These are phyloP conservation scores for Drosophila pseudotalamancana DNA, from an alignment of 2,888 invertebrate species.

Conservation along the genomic window DNA sequence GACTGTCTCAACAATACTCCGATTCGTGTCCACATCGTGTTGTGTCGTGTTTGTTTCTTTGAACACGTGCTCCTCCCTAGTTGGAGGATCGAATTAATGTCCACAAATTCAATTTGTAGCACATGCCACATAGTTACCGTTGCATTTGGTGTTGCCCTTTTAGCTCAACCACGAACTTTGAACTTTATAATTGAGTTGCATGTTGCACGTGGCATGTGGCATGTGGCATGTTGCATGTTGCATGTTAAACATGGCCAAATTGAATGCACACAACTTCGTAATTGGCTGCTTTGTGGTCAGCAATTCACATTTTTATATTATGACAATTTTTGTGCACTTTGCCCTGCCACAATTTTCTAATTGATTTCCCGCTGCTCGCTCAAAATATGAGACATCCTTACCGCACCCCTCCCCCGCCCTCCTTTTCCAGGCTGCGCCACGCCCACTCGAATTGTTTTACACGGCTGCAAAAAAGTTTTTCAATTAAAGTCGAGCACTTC, in stretches of 20 bases:
- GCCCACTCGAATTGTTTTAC: conserved; percentile 16
- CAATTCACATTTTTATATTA: conserved; percentile 18
- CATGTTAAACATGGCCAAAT: conserved; percentile 1
- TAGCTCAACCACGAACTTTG: not conserved
- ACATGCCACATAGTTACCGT: not conserved
- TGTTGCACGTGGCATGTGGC: conserved; percentile 7
- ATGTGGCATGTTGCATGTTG: not conserved
- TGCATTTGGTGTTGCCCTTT: too few relatives aligned
- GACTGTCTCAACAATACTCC: too few relatives aligned
- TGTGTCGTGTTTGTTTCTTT: not conserved
- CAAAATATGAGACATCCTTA: not conserved
- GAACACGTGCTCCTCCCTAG: too few relatives aligned
- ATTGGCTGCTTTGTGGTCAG: conserved; percentile 7
- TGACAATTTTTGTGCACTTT: conserved; percentile 3
- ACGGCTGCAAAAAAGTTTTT: conserved; percentile 51
- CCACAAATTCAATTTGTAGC: too few relatives aligned
- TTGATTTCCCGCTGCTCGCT: conserved; percentile 27
- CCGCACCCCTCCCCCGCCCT: not conserved
- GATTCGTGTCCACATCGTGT: too few relatives aligned
- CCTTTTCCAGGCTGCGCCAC: not conserved
- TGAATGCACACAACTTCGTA: conserved; percentile 1
- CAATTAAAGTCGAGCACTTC: conserved; percentile 46
- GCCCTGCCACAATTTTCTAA: conserved; percentile 21
- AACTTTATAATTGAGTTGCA: conserved; percentile 40
- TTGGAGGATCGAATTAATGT: too few relatives aligned